Percentiles rank a stretch among this genome's conserved stretches.
Evolutionary conservation across 2,888 invertebrate species (phyloP).

Genomic region (Drosophila acutilabella): DNA sequence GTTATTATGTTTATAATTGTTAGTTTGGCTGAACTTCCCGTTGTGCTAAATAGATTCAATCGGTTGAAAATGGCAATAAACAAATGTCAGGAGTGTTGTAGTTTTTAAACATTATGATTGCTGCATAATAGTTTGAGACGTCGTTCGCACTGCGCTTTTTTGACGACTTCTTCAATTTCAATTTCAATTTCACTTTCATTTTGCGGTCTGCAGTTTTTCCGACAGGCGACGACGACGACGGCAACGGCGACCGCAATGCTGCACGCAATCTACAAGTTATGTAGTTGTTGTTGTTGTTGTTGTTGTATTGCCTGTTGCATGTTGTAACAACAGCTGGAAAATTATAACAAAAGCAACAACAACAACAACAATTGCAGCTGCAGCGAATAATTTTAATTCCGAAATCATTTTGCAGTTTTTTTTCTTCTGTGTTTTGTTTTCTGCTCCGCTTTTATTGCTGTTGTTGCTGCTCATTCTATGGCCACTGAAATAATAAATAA

Average conservation of each 20-base stretch:
- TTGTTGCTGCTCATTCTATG: slow-evolving; percentile 54
- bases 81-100: slow-evolving; percentile 51
- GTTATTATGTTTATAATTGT: background rate
- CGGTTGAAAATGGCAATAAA: slow-evolving; percentile 12
- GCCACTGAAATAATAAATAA: slow-evolving; percentile 20
- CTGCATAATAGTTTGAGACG: slow-evolving; percentile 34
- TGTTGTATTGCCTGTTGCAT: slow-evolving; percentile 47
- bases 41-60: background rate
- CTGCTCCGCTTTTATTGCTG: slow-evolving; percentile 14
- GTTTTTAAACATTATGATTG: slow-evolving; percentile 40
- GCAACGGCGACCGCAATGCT: slow-evolving; percentile 55
- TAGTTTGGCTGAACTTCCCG: background rate
- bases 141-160: slow-evolving; percentile 46
- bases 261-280: slow-evolving; percentile 67
- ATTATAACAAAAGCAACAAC: slow-evolving; percentile 66
- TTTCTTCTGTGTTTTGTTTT: background rate
- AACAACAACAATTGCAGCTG: slow-evolving; percentile 59
- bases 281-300: slow-evolving; percentile 22
- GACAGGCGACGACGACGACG: slow-evolving; percentile 51
- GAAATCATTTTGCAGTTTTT: slow-evolving; percentile 46
- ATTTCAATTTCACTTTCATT: slow-evolving; percentile 79
- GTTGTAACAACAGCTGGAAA: slow-evolving; percentile 74
- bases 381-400: slow-evolving; percentile 47
- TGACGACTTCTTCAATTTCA: slow-evolving; percentile 77
- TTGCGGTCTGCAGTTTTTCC: slow-evolving; percentile 72